Percentiles rank a stretch among this genome's conserved stretches.
These are phyloP conservation scores for Idaea aversata DNA, from an alignment of 2,888 invertebrate genomes.

Conservation along the genomic window DNA sequence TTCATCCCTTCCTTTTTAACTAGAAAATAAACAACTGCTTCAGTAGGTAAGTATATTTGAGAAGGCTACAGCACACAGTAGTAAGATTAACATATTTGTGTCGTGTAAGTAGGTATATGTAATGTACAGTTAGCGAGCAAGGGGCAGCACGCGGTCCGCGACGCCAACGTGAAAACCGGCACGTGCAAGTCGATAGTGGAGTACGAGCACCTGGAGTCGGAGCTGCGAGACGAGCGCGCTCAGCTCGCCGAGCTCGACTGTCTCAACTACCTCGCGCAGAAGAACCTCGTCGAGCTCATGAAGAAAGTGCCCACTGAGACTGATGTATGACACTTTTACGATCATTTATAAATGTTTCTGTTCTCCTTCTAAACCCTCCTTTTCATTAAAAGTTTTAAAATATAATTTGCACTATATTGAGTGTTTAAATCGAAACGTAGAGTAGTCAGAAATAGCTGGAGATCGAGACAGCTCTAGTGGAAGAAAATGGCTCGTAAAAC, in stretches of 20 bases:
- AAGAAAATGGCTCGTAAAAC: too few relatives aligned
- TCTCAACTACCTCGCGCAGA: constrained; percentile 68
- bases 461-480: too few relatives aligned
- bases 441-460: too few relatives aligned
- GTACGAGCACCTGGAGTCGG: constrained; percentile 73
- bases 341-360: background rate
- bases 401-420: too few relatives aligned
- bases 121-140: constrained; percentile 59
- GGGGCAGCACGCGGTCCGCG: constrained; percentile 73
- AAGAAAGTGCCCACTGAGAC: constrained; percentile 67
- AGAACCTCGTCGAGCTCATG: constrained; percentile 58
- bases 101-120: background rate
- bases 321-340: constrained; percentile 46
- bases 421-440: too few relatives aligned
- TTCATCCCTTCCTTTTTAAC: too few relatives aligned
- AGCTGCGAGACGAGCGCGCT: constrained; percentile 72
- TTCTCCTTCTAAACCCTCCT: background rate
- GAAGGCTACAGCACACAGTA: background rate
- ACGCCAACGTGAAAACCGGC: constrained; percentile 71
- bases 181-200: constrained; percentile 74
- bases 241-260: constrained; percentile 77
- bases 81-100: background rate
- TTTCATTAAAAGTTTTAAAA: background rate
- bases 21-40: too few relatives aligned
- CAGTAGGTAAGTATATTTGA: background rate